Conservation (phyloP, 1,140 invertebrate species). For the Hyles euphorbiae region DNA sequence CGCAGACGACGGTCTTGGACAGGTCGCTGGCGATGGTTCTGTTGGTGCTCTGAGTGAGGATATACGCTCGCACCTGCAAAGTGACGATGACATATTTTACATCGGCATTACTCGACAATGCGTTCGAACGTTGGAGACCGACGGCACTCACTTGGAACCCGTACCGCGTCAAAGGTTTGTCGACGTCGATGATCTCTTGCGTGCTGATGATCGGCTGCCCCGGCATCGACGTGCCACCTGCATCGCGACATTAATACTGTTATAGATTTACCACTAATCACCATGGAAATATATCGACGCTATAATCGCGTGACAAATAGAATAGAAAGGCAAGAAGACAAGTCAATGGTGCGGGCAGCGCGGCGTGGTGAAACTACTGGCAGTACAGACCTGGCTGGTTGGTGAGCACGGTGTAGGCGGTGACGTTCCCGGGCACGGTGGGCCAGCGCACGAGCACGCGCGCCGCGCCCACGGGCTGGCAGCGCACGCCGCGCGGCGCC, state of each 20-base stretch:
- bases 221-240: slow-evolving; percentile 30
- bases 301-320: no score
- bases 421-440: slow-evolving; percentile 35
- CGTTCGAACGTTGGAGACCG: no score
- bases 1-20: slow-evolving; percentile 56
- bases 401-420: no score
- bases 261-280: no score
- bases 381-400: no score
- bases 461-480: slow-evolving; percentile 34
- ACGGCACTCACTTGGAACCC: slow-evolving; percentile 48
- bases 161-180: slow-evolving; percentile 46
- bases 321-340: no score
- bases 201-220: slow-evolving; percentile 42
- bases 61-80: slow-evolving; percentile 43
- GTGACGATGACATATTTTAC: neutral
- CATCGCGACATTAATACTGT: no score
- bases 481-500: slow-evolving; percentile 36
- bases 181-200: slow-evolving; percentile 36
- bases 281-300: no score
- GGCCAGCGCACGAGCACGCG: slow-evolving; percentile 42
- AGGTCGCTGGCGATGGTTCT: slow-evolving; percentile 54
- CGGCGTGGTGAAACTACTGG: no score
- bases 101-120: no score
- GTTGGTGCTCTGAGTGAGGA: slow-evolving; percentile 23
- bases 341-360: no score